Evolutionary conservation across 2,888 invertebrate genomes (phyloP).

Genomic region (Pardosa pseudoannulata): DNA sequence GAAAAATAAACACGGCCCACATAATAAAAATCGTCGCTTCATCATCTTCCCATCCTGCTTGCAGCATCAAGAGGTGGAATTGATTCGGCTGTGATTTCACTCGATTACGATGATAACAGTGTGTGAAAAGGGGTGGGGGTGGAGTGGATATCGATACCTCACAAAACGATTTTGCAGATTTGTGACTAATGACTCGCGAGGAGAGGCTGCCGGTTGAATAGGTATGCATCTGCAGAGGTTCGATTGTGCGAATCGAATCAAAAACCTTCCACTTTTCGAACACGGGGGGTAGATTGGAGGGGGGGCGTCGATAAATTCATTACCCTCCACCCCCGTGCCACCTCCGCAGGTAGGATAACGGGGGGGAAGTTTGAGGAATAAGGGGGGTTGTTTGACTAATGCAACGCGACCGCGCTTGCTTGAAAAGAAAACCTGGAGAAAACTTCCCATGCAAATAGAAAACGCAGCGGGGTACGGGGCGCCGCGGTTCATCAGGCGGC

Average conservation of each 20-base stretch:
- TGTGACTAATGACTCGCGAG: background rate
- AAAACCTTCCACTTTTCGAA: background rate
- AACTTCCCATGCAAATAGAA: constrained; percentile 55
- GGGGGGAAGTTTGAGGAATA: constrained; percentile 17
- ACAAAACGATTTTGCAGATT: background rate
- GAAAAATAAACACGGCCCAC: too few species aligned
- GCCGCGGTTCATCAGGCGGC: constrained; percentile 44
- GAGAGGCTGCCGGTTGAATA: background rate
- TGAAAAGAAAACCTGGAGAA: constrained; percentile 30
- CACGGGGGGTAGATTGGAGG: background rate
- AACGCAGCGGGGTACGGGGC: constrained; percentile 17
- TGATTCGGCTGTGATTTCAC: background rate
- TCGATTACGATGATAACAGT: constrained; percentile 1
- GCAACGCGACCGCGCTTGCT: constrained; percentile 9
- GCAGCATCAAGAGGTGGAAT: too few species aligned
- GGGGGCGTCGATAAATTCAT: constrained; percentile 45
- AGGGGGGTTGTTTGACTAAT: constrained; percentile 31
- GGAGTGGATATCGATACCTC: background rate
- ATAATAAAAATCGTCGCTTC: too few species aligned
- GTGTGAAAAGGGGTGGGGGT: too few species aligned
- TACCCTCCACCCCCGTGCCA: constrained; percentile 24
- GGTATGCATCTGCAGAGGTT: background rate
- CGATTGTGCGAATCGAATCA: constrained; percentile 44
- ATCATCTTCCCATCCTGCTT: too few species aligned
- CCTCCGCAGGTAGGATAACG: constrained; percentile 1